Conservation (phyloP, 2,113 vertebrate genomes). For the Colaptes auratus region DNA sequence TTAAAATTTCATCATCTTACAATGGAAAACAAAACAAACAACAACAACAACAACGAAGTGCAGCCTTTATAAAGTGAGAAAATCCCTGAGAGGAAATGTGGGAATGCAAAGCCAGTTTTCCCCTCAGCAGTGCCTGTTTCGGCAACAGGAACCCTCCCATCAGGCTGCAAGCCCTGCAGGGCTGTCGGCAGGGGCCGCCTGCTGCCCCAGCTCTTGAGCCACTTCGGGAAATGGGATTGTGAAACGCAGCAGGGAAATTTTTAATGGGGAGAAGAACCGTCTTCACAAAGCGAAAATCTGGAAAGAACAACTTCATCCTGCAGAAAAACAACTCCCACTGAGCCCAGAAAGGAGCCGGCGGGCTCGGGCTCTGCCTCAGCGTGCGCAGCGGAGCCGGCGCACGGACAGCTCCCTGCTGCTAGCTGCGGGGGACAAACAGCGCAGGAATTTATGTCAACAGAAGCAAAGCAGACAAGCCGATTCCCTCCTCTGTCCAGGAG, state of each 20-base stretch:
- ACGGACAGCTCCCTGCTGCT: neutral
- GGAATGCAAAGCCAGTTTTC: neutral
- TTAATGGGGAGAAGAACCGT: neutral
- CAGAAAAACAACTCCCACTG: neutral
- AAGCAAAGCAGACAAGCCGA: neutral
- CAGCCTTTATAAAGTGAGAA: neutral
- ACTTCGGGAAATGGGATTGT: neutral
- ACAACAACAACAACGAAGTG: neutral
- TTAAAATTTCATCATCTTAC: neutral
- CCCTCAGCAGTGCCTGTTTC: neutral
- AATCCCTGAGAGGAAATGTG: neutral
- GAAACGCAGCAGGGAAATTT: neutral
- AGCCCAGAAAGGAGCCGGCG: neutral
- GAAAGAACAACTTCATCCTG: constrained; percentile 26
- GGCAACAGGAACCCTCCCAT: neutral
- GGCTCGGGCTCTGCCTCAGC: neutral
- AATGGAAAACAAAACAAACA: neutral
- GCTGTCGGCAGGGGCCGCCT: neutral
- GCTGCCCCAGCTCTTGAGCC: neutral
- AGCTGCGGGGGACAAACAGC: neutral
- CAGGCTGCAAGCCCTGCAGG: neutral
- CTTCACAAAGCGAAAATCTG: neutral
- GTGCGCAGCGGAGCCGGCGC: neutral
- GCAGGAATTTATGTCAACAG: neutral
- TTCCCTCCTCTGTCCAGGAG: neutral